Conservation (phyloP, 2,113 vertebrate genomes). For the Salvelinus sp. region DNA sequence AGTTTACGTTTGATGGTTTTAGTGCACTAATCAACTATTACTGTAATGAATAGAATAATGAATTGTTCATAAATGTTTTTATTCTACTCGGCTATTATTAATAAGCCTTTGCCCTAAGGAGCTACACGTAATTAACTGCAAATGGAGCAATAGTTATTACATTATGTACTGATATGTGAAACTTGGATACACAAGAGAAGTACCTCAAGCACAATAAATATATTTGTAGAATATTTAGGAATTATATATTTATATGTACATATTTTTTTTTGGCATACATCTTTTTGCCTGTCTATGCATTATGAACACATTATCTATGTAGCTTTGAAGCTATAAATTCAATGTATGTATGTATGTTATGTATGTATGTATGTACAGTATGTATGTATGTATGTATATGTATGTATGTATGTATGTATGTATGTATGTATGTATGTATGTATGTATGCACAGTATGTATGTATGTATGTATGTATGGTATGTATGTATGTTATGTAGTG, state of each 20-base stretch:
- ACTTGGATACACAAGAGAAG: neutral
- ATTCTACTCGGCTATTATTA: slow-evolving; percentile 4
- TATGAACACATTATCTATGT: slow-evolving; percentile 1
- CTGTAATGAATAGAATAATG: slow-evolving; percentile 15
- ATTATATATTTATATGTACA: slow-evolving; percentile 15
- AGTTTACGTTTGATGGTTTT: slow-evolving; percentile 3
- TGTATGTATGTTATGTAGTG: too few relatives aligned
- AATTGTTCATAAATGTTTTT: neutral
- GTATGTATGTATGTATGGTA: too few relatives aligned
- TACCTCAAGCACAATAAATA: slow-evolving; percentile 10
- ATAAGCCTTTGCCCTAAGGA: slow-evolving; percentile 33
- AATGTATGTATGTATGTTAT: slow-evolving; percentile 12
- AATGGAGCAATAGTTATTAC: slow-evolving; percentile 3
- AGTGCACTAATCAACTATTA: slow-evolving; percentile 10
- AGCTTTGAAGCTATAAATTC: slow-evolving; percentile 1
- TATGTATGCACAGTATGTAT: neutral
- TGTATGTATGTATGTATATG: too few relatives aligned
- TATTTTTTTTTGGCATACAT: slow-evolving; percentile 20
- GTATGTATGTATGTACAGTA: too few relatives aligned
- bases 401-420: too few relatives aligned
- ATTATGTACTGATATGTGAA: slow-evolving; percentile 10
- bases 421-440: slow-evolving; percentile 13
- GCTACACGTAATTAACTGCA: neutral
- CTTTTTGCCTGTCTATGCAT: slow-evolving; percentile 19
- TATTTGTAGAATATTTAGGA: too few relatives aligned